Evolutionary conservation across 2,888 invertebrate genomes (phyloP), one percentile per base, ranked within the genome.

Genomic region (Xanthia icteritia): DNA sequence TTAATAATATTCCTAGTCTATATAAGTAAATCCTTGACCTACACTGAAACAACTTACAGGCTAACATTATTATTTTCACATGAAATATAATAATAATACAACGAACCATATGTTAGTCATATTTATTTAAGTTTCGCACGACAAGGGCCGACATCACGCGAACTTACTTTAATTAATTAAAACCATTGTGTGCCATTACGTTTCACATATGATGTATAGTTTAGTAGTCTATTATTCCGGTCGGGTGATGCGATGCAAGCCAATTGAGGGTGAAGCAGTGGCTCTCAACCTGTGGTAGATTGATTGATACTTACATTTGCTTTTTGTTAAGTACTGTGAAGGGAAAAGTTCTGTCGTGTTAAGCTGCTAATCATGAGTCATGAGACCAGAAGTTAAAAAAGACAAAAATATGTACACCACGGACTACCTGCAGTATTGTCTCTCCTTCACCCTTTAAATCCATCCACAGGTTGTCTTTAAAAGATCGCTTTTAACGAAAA

Each of bases 161-260:
- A 87, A 83, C 87, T 86, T 85, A 88, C 20, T 88, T 81, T 69
- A 83, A 82, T 78, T 85, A 84, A 85, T 85, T 73, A 58, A 70
- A 70, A 48, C n/a, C 61, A 77, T 81, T 83, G 73, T 80, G 15
- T 58, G 56, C 58, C 65, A 84, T 84, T 75, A 27, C 27, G 68
- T 77, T 68, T 27, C 54, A n/a, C n/a, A 45, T 79, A 54, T 83
- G 72, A 73, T 73, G 51, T 71, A 63, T 73, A 42, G 65, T 73
- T 64, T 58, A 11, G 42, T 42, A 36, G 74, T 79, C 20, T 84
- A 85, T 76, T 68, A 71, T 85, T 81, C 69, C 64, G 65, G 23
- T 85, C 0, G 31, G 17, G 48, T 77, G 65, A 63, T 42, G 54
- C 61, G 71, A 42, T 58, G 85, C 65, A 66, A 72, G 48, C 51